Evolutionary conservation across 2,113 vertebrate species (phyloP), one percentile per base, ranked within the genome.

Genomic region (Egretta garzetta): DNA sequence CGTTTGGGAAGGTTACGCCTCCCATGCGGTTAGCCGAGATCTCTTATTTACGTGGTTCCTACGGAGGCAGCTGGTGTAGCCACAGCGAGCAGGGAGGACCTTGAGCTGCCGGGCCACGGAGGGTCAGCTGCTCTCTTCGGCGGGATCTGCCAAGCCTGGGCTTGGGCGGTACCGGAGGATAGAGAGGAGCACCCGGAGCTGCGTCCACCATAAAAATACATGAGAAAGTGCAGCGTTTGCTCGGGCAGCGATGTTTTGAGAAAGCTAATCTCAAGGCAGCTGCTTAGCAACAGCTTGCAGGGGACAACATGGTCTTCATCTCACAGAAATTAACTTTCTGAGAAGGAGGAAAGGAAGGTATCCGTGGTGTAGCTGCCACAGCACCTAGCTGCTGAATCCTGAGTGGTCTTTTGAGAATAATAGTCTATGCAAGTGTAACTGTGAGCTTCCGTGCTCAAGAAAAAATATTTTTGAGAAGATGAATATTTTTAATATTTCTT

Each of bases 111-210:
- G 2, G 12, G 39, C 24, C 1, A 1, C 8, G 13, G 39, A 14
- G 15, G 6, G 1, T 14, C 50, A 52, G 35, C 30, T 49, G 39
- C 50, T 79, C 2, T 47, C 10, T 26, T 35, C 14, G 8, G 24
- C 0, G 14, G 24, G 4, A 7, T 39, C 21, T 39, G 45, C 56
- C 3, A 8, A 39, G 50, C 14, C 10, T 27, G 64, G 26, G 7
- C 43, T 58, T 37, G 20, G 47, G 53, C 0, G 0, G 56, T 66
- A 39, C 70, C 28, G 8, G 43, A 59, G 32, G 43, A 3, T 0
- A 43, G 1, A 27, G 66, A 12, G 1, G 2, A 49, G 23, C 9
- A 5, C 9, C 24, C 33, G 52, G 22, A 32, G 14, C 30, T 79
- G 58, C 27, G 26, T 9, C 19, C 50, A 23, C 27, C 41, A 8